Evolutionary conservation across 2,113 vertebrate genomes (phyloP).

Genomic region (Sander vitreus): DNA sequence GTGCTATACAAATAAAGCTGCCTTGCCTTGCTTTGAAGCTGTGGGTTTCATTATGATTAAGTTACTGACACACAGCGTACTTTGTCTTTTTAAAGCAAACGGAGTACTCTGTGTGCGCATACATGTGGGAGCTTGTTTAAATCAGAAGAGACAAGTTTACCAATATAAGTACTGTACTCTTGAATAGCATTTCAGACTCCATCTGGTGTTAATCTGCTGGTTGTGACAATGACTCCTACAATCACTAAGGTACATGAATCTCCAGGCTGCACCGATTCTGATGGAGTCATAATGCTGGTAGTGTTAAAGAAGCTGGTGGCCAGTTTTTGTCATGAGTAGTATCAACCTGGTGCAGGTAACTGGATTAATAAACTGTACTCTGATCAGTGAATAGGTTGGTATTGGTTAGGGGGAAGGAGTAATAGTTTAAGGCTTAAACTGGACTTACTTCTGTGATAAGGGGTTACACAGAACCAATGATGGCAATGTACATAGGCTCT

Average conservation of each 20-base stretch:
- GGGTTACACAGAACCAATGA: too few relatives aligned
- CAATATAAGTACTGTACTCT: neutral
- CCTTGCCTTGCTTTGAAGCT: neutral
- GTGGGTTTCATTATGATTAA: neutral
- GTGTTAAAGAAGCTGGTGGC: neutral
- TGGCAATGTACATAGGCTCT: neutral
- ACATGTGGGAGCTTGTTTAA: neutral
- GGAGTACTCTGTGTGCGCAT: neutral
- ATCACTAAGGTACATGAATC: neutral
- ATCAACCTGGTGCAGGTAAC: neutral
- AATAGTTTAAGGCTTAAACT: neutral
- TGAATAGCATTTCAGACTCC: neutral
- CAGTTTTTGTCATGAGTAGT: neutral
- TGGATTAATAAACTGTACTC: neutral
- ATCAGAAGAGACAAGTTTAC: neutral
- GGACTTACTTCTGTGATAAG: neutral
- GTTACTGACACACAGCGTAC: neutral
- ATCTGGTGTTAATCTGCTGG: neutral
- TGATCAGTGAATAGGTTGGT: neutral
- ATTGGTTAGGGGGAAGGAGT: neutral
- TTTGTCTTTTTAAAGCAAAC: constrained; percentile 6
- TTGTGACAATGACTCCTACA: neutral
- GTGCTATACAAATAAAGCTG: too few relatives aligned
- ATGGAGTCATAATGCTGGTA: neutral
- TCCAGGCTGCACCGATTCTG: neutral